Conservation (phyloP, 2,113 vertebrate species). For the Phalacrocorax pelagicus region DNA sequence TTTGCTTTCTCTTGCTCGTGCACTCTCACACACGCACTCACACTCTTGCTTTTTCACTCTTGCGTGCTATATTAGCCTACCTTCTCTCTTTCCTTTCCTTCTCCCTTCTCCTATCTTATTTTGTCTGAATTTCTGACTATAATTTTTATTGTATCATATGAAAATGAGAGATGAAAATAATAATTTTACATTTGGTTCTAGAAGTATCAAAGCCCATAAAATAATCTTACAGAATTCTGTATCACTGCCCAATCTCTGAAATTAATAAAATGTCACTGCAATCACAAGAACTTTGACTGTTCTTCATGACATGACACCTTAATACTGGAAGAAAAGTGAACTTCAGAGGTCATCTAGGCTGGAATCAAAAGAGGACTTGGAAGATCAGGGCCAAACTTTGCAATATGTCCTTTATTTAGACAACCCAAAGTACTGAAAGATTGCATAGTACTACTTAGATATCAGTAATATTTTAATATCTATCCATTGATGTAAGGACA, state of each 20-base stretch:
- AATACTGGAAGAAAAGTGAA: neutral
- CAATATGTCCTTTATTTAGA: neutral
- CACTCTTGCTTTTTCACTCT: neutral
- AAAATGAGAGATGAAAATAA: neutral
- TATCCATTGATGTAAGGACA: neutral
- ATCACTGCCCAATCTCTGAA: neutral
- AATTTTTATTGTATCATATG: neutral
- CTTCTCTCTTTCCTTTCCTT: neutral
- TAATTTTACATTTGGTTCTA: neutral
- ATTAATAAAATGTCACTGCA: neutral
- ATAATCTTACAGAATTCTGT: neutral
- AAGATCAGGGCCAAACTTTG: neutral
- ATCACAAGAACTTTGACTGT: neutral
- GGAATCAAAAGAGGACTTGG: neutral
- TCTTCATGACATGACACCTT: neutral
- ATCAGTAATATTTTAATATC: neutral
- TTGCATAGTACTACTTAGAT: neutral
- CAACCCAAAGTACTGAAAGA: neutral
- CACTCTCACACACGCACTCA: rapidly evolving
- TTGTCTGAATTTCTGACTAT: neutral
- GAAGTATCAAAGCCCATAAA: neutral
- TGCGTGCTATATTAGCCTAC: neutral
- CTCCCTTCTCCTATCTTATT: neutral
- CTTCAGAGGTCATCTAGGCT: neutral
- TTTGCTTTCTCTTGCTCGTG: rapidly evolving